Base-by-base conservation (phyloP, 2,113 vertebrate species). In the Neomonachus schauinslandi region DNA sequence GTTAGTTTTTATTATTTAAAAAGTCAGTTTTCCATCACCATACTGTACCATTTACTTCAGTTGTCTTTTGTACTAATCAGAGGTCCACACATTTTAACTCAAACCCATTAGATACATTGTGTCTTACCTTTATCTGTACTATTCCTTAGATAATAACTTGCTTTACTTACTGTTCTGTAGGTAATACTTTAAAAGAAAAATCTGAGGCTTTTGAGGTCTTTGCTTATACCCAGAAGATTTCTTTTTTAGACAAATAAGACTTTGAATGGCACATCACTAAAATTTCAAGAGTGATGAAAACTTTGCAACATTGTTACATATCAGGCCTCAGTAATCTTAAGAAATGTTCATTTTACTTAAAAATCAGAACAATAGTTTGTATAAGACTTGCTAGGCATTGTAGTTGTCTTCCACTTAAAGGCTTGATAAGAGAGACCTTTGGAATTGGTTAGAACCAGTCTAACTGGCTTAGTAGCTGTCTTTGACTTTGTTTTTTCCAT, bases 311-410 rank as follows among this genome's bases (percentile, higher is more conserved):
- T 51, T 81, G n/a, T 88, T 92, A 92, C 4, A 3, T 33, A 42
- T 63, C 1, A 76, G 22, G 36, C 88, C n/a, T 85, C 18, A 80
- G 8, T 92, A 22, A 89, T 84, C 21, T 79, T 79, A 82, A 89
- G 49, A 94, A 72, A 71, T 86, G 61, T 74, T 96, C 21, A 53
- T 94, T 94, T 95, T 79, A 83, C 24, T 74, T 49, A 81, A 83
- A 65, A 57, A 65, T 39, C 9, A 16, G 79, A 63, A 65, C 55
- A 76, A 4, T 74, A 26, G 84, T 67, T 80, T 72, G 39, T 69
- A 9, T 65, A 86, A 86, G n/a, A 93, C 26, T 53, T 93, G 26
- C 24, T 65, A 65, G 49, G 6, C 22, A 51, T 63, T 91, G 65
- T 28, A 93, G 81, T 79, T 91, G 46, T 86, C 26, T 84, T 83